Base-by-base conservation (phyloP, 1,140 invertebrate genomes). In the Microvelia longipes region DNA sequence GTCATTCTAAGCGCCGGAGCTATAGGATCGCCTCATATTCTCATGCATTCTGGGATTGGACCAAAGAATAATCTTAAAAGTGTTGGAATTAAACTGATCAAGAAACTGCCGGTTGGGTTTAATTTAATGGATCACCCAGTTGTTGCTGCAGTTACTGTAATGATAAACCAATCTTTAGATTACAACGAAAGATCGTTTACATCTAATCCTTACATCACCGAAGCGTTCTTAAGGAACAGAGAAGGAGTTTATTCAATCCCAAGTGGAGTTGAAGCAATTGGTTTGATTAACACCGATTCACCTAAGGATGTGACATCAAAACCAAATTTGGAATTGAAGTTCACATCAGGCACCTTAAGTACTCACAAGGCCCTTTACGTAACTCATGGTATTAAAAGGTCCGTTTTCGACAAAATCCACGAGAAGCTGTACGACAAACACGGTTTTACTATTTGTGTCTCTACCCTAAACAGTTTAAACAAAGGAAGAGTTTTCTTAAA, bases 1-100 rank as follows among this genome's bases (percentile, higher is more conserved):
- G 79, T 88, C 1, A 85, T 86, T 68, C 73, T 86, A 13, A 86
- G 85, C 0, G 86, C 84, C 0, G 89, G 89, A 2, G 81, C 85
- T 0, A 83, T 90, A 11, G 87, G 88, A 73, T 83, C 86, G 0
- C 85, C 88, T 1, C 85, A 88, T 74, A 70, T 92, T 19, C 77
- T 92, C 0, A 85, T 90, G 83, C 74, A 90, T 0, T 90, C 88
- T 1, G 90, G 90, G n/a, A 83, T 91, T 88, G 88, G 1, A 85
- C 88, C 71, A 24, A 67, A 27, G 13, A 66, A 69, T 24, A 81
- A 87, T 72, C 76, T 88, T 0, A 62, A 75, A 19, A 74, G 73
- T 13, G 71, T 81, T 1, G 78, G 77, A 24, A 86, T 89, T 29
- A 69, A 77, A 0, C 79, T 85, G 0, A 72, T 88, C n/a, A 79